Conservation (phyloP, 2,888 invertebrate genomes). For the Sceliomorpha sp. region DNA sequence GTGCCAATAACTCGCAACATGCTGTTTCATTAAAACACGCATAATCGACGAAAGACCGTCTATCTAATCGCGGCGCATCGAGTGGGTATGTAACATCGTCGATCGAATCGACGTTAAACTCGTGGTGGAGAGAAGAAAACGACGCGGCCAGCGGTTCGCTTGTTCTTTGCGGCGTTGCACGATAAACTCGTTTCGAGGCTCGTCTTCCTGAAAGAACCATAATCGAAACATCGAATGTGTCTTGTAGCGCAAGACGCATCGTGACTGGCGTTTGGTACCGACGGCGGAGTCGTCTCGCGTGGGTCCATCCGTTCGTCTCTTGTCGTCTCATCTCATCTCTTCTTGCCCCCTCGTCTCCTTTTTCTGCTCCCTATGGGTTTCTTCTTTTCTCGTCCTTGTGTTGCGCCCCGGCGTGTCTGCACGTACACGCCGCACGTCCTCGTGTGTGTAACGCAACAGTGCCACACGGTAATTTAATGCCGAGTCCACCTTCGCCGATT, state of each 20-base stretch:
- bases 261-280: constrained; percentile 55
- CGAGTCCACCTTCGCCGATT: constrained; percentile 68
- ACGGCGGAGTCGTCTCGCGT: constrained; percentile 43
- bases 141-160: constrained; percentile 17
- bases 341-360: constrained; percentile 29
- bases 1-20: constrained; percentile 68
- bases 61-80: constrained; percentile 40
- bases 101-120: constrained; percentile 44
- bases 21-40: constrained; percentile 44
- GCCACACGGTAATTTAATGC: constrained; percentile 72
- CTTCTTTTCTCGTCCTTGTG: not conserved
- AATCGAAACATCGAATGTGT: constrained; percentile 64
- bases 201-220: constrained; percentile 64
- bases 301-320: constrained; percentile 48
- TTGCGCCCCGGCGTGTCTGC: too few relatives aligned
- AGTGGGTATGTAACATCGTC: constrained; percentile 44
- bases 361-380: constrained; percentile 22
- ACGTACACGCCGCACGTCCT: too few relatives aligned
- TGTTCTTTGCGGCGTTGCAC: constrained; percentile 42
- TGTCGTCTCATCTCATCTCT: constrained; percentile 46
- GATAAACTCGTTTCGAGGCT: constrained; percentile 56
- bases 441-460: constrained; percentile 53
- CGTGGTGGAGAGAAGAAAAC: constrained; percentile 37
- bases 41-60: constrained; percentile 40
- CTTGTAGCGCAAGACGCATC: constrained; percentile 64